Evolutionary conservation across 2,113 vertebrate species (phyloP), one percentile per base, ranked within the genome.

Genomic region (Oreochromis niloticus): DNA sequence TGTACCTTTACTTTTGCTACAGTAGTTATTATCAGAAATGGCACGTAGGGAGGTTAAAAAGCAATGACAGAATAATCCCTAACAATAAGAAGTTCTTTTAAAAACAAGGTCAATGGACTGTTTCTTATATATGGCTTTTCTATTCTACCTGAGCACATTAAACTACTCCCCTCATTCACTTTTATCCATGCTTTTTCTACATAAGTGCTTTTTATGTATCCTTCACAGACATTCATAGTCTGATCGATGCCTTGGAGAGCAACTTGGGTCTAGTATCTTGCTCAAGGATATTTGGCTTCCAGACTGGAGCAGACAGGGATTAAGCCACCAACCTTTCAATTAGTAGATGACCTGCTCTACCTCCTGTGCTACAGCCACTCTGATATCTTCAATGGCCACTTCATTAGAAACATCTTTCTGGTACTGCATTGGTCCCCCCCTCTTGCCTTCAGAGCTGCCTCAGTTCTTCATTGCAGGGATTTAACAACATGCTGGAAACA

Each of bases 201-300:
- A 12, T 13, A 39, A 66, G 10, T 39, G 32, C 17, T 66, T n/a
- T 39, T 17, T 66, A 2, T 36, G 61, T 66, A 36, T n/a, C 32
- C 32, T 66, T 12, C 36, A 66, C 1, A 0, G 32, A 66, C 17
- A 4, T 63, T 63, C 59, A 63, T 63, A 1, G 9, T 66, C 1
- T 66, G 61, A 39, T 66, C 6, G 6, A 66, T 63, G 59, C 32
- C 32, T 36, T 3, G 32, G 17, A 63, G 59, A 63, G 59, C 17
- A 0, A 66, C 61, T 36, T 0, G 32, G 17, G 61, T 7, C 17
- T 36, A n/a, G 17, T 66, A 39, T 66, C 61, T 66, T 39, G 0
- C 32, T n/a, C 61, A 66, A 39, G 9, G 32, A 66, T 66, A 1
- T 36, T 66, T 1, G 17, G 0, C 32, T n/a, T 36, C 17, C 2